Percentiles rank a stretch among this genome's conserved stretches.
Conservation (phyloP, 1,140 invertebrate genomes). For the Polypedilum vanderplanki region DNA sequence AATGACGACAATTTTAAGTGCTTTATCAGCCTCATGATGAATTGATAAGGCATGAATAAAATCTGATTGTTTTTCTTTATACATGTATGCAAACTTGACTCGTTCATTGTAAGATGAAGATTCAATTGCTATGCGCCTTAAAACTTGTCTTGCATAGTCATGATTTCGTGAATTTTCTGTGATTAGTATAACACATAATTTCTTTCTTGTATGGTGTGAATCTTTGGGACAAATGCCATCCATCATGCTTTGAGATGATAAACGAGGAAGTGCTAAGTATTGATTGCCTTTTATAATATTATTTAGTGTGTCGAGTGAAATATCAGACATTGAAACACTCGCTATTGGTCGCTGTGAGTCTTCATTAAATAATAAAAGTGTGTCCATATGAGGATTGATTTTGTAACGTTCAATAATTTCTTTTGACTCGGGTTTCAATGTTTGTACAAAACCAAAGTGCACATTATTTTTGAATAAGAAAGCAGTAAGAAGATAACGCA, state of each 20-base stretch:
- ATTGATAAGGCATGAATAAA: conserved; percentile 43
- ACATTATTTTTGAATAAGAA: conserved; percentile 78
- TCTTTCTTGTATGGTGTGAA: conserved; percentile 69
- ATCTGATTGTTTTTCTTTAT: conserved; percentile 41
- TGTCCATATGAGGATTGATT: conserved; percentile 70
- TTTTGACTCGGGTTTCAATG: conserved; percentile 45
- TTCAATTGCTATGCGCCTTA: conserved; percentile 62
- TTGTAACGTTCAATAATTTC: conserved; percentile 61
- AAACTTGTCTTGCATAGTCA: conserved; percentile 52
- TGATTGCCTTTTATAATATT: conserved; percentile 85
- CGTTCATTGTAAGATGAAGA: conserved; percentile 55
- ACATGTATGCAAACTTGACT: conserved; percentile 77
- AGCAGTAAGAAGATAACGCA: conserved; percentile 82
- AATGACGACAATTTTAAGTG: conserved; percentile 73
- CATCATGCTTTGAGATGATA: conserved; percentile 78
- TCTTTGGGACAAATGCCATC: conserved; percentile 74
- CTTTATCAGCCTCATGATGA: conserved; percentile 48
- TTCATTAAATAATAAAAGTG: conserved; percentile 86
- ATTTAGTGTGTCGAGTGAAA: conserved; percentile 76
- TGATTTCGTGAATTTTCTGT: conserved; percentile 59
- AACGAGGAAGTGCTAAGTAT: conserved; percentile 76
- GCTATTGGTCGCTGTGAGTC: conserved; percentile 72
- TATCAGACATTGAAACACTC: conserved; percentile 80
- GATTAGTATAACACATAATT: conserved; percentile 80
- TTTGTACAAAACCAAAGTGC: conserved; percentile 72